Percentiles rank a stretch among this genome's conserved stretches.
These are phyloP conservation scores for Catocala sponsa DNA, from an alignment of 2,888 invertebrate species.

Conservation along the genomic window DNA sequence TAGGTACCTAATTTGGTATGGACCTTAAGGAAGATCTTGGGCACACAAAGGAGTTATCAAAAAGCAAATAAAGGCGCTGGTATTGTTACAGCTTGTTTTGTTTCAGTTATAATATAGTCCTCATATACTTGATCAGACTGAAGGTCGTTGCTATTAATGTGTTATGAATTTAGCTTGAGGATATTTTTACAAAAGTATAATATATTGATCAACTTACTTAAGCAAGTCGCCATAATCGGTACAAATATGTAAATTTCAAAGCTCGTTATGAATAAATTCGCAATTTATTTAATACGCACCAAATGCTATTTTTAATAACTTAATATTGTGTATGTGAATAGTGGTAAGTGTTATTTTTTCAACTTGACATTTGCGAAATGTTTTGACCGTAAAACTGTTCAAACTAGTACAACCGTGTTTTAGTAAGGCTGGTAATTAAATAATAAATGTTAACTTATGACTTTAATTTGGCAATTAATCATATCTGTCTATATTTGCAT, in stretches of 20 bases:
- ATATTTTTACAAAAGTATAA: neutral
- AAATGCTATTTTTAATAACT: neutral
- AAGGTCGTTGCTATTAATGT: too few species aligned
- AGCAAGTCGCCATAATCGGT: neutral
- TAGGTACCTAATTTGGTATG: too few species aligned
- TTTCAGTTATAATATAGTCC: too few species aligned
- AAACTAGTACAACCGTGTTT: slow-evolving; percentile 10
- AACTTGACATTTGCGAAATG: slow-evolving; percentile 20
- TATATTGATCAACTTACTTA: neutral
- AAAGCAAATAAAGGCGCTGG: too few species aligned
- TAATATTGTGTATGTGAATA: neutral
- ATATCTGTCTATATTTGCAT: neutral
- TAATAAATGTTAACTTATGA: slow-evolving; percentile 7
- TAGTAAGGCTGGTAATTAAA: slow-evolving; percentile 9
- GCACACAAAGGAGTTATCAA: too few species aligned
- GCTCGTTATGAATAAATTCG: slow-evolving; percentile 14
- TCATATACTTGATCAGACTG: too few species aligned
- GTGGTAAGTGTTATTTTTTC: slow-evolving; percentile 15
- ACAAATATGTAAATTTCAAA: slow-evolving; percentile 8
- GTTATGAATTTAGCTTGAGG: slow-evolving; percentile 1
- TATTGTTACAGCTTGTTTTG: too few species aligned
- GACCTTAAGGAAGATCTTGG: too few species aligned
- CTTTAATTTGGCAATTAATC: slow-evolving; percentile 8
- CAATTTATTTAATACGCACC: slow-evolving; percentile 10
- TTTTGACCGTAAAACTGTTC: slow-evolving; percentile 36